Evolutionary conservation across 2,113 vertebrate species (phyloP).

Genomic region (Proterorhinus semilunaris): DNA sequence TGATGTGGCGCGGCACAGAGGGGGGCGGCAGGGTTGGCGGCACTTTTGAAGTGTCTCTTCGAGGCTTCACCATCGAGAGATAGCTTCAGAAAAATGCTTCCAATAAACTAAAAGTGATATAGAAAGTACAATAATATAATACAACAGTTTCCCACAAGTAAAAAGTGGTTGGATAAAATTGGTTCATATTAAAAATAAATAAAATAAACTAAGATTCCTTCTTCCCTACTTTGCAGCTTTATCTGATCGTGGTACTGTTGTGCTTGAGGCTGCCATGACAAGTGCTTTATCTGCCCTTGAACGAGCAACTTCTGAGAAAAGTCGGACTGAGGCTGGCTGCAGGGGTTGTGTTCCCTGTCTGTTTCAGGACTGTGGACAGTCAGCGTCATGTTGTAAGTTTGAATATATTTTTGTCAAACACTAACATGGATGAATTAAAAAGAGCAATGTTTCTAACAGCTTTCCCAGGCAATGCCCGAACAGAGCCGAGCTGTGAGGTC

Average conservation of each 20-base stretch:
- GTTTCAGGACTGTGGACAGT: conserved; percentile 80
- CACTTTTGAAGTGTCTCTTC: conserved; percentile 63
- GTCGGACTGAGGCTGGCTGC: conserved; percentile 68
- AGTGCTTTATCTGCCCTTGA: conserved; percentile 82
- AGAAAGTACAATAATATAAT: conserved; percentile 17
- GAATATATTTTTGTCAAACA: neutral
- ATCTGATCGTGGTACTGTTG: conserved; percentile 84
- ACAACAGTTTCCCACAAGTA: conserved; percentile 15
- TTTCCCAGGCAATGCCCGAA: conserved; percentile 15
- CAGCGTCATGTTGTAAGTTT: conserved; percentile 73
- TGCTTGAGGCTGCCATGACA: conserved; percentile 83
- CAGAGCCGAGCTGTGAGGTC: conserved; percentile 80
- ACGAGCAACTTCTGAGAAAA: conserved; percentile 69
- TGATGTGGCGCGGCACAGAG: conserved; percentile 60
- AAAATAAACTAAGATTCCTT: too few species aligned
- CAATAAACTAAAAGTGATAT: conserved; percentile 63
- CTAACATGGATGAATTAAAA: neutral
- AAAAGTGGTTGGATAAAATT: neutral
- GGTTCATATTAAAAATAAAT: too few species aligned
- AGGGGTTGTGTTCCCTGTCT: conserved; percentile 80
- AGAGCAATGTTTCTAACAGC: conserved; percentile 49
- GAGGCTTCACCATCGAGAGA: conserved; percentile 62
- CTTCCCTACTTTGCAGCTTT: conserved; percentile 67
- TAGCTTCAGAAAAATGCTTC: conserved; percentile 54
- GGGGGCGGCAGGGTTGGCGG: conserved; percentile 60